phyloP scores from a whole-genome alignment of 2,113 vertebrate genomes.

The Eupsittula cactorum region DNA sequence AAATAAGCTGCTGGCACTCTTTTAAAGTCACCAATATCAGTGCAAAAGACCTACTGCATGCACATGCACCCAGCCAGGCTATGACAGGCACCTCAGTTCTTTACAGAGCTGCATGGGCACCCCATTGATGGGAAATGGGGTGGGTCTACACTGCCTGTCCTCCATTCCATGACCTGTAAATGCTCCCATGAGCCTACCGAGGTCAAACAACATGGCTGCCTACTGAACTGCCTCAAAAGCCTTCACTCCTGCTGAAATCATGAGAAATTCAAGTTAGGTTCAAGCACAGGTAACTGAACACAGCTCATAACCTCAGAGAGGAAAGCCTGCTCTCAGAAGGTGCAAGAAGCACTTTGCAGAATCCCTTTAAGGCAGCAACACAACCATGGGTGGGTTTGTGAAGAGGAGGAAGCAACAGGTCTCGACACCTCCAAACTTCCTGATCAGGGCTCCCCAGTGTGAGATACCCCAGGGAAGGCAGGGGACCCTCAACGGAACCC shows the following conservation, averaged over 20 bases:
- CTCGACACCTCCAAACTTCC: not conserved
- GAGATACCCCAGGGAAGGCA: accelerated
- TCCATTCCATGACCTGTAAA: not conserved
- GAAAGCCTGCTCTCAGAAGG: not conserved
- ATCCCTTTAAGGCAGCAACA: not conserved
- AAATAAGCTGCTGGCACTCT: not conserved
- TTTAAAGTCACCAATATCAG: accelerated
- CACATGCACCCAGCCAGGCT: not conserved
- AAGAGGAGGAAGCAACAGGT: not conserved
- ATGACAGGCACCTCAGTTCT: not conserved
- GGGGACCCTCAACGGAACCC: too few relatives aligned
- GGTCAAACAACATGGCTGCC: not conserved
- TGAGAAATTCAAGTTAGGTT: not conserved
- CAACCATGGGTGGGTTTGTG: not conserved
- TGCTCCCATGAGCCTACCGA: not conserved
- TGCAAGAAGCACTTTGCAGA: accelerated
- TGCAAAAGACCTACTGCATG: not conserved
- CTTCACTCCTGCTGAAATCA: not conserved
- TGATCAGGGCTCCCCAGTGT: not conserved
- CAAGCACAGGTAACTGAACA: not conserved
- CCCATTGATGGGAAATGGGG: not conserved
- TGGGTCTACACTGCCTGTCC: not conserved
- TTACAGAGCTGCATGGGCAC: not conserved
- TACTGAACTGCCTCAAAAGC: not conserved
- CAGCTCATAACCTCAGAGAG: accelerated